Percentiles rank a stretch among this genome's conserved stretches.
These are phyloP conservation scores for Drosophila micromelanica DNA, from an alignment of 1,140 invertebrate genomes.

Conservation along the genomic window DNA sequence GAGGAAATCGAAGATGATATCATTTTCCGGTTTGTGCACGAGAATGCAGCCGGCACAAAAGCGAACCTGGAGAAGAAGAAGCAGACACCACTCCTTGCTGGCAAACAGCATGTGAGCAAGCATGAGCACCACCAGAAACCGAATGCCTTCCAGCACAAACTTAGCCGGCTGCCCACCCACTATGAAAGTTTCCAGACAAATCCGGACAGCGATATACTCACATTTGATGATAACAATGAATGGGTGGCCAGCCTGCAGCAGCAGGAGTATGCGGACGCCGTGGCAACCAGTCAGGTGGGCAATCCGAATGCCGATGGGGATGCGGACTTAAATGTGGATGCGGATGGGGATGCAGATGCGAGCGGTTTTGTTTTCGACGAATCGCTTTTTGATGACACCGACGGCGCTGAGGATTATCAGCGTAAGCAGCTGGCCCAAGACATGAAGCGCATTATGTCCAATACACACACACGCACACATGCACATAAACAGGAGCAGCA, in stretches of 20 bases:
- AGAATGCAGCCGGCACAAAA: slow-evolving; percentile 20
- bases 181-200: slow-evolving; percentile 82
- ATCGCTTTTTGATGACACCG: slow-evolving; percentile 64
- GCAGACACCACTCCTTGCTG: slow-evolving; percentile 8
- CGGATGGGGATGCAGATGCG: slow-evolving; percentile 33
- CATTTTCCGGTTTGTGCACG: slow-evolving; percentile 69
- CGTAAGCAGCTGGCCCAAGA: slow-evolving; percentile 79
- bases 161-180: slow-evolving; percentile 74
- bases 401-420: slow-evolving; percentile 75
- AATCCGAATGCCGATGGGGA: neutral
- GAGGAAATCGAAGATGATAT: slow-evolving; percentile 80
- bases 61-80: slow-evolving; percentile 11
- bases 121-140: slow-evolving; percentile 66
- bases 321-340: slow-evolving; percentile 22
- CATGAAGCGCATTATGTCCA: slow-evolving; percentile 83
- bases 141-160: slow-evolving; percentile 59
- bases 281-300: slow-evolving; percentile 43
- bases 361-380: slow-evolving; percentile 73
- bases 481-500: slow-evolving; percentile 19
- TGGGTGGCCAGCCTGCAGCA: slow-evolving; percentile 66
- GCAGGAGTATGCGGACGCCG: slow-evolving; percentile 64
- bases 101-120: slow-evolving; percentile 57
- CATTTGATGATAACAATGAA: slow-evolving; percentile 72
- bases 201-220: slow-evolving; percentile 75
- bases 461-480: slow-evolving; percentile 53